Conservation (phyloP, 2,888 invertebrate genomes). For the Leptinotarsa tumamoca region DNA sequence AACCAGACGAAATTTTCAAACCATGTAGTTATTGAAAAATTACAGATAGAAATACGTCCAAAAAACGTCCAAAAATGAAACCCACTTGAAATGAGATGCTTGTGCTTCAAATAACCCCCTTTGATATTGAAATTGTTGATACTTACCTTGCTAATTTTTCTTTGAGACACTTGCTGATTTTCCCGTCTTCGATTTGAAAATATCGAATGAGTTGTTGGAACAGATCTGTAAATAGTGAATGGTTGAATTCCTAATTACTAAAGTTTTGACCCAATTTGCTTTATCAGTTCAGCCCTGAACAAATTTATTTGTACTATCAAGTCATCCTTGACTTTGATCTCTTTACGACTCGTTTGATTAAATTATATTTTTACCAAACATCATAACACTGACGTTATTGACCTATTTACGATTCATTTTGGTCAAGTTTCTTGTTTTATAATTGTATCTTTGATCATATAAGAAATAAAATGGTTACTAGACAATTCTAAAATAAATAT, state of each 20-base stretch:
- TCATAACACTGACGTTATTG: constrained; percentile 33
- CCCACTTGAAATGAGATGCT: no score
- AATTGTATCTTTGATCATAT: neutral
- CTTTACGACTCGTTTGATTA: constrained; percentile 9
- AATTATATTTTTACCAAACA: constrained; percentile 21
- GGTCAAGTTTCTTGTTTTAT: neutral
- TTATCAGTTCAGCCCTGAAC: constrained; percentile 43
- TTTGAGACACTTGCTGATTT: no score
- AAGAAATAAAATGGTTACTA: neutral
- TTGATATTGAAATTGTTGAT: no score
- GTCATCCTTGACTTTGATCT: constrained; percentile 28
- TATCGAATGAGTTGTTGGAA: neutral
- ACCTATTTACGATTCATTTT: constrained; percentile 26
- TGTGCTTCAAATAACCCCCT: no score
- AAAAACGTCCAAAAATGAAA: no score
- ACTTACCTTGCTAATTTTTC: no score
- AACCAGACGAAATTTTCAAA: no score
- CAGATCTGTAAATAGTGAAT: constrained; percentile 19
- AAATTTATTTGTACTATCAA: constrained; percentile 10
- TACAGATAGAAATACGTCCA: no score
- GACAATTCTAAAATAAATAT: neutral
- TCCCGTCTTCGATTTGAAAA: neutral
- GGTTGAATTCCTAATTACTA: neutral
- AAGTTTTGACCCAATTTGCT: constrained; percentile 35
- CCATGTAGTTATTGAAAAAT: no score